Percentiles rank a stretch among this genome's conserved stretches.
These are phyloP conservation scores for Spongia lamella DNA, from an alignment of 37 sponge, comb jelly and placozoan species.

Conservation along the genomic window DNA sequence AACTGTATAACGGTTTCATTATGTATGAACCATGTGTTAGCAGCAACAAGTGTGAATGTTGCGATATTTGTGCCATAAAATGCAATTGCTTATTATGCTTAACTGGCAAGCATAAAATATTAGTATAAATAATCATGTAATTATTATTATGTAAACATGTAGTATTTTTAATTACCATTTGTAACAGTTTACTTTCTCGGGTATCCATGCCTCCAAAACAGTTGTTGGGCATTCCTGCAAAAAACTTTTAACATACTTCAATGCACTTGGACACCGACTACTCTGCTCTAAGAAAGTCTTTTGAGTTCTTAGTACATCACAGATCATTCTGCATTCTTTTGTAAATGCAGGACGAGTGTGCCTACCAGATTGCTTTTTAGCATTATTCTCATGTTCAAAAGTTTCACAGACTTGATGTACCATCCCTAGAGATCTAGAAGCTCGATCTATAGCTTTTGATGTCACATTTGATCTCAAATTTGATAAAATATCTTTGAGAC, in stretches of 20 bases:
- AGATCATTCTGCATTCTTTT: conserved; percentile 22
- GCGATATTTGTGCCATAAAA: conserved; percentile 29
- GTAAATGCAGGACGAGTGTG: conserved; percentile 17
- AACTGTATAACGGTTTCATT: conserved; percentile 1
- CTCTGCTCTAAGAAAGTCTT: neutral
- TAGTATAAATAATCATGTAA: too few species aligned
- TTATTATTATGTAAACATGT: too few species aligned
- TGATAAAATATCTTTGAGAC: too few species aligned
- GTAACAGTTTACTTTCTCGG: too few species aligned
- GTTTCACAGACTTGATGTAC: conserved; percentile 20
- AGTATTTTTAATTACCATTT: conserved; percentile 9
- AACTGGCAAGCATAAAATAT: too few species aligned
- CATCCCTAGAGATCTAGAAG: conserved; percentile 16
- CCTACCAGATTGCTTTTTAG: neutral
- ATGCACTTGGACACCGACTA: neutral
- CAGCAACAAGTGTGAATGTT: conserved; percentile 17
- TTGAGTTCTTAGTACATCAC: conserved; percentile 12
- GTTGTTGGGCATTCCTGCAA: neutral
- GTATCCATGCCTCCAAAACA: too few species aligned
- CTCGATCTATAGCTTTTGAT: too few species aligned
- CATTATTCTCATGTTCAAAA: conserved; percentile 27
- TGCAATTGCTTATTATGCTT: too few species aligned
- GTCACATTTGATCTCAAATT: too few species aligned
- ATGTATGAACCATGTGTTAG: neutral
- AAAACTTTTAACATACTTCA: neutral